Conservation (phyloP, 1,140 invertebrate genomes). For the Ganaspis sp. region DNA sequence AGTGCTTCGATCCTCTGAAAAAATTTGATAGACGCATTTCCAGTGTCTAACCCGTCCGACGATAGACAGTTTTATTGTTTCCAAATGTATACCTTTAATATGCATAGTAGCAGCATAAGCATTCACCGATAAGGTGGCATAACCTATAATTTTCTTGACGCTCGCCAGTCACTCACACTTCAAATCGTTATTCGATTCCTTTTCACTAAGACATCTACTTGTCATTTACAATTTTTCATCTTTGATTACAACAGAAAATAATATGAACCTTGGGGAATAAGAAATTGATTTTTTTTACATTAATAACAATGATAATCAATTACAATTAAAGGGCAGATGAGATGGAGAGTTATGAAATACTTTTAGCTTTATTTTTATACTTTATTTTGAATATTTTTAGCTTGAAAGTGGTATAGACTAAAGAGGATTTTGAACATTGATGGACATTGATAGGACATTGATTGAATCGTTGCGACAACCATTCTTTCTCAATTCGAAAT, state of each 20-base stretch:
- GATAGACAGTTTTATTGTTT: conserved; percentile 27
- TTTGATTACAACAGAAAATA: neutral
- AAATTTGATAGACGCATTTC: conserved; percentile 11
- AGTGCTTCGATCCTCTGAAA: neutral
- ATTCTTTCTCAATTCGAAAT: too few species aligned
- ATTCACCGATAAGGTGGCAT: neutral
- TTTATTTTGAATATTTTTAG: too few species aligned
- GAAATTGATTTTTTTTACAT: too few species aligned
- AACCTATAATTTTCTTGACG: conserved; percentile 20
- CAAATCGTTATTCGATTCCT: neutral
- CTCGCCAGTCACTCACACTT: neutral
- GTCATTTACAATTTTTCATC: conserved; percentile 16
- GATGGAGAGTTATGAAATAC: too few species aligned
- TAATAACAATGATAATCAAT: too few species aligned
- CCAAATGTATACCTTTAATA: conserved; percentile 4
- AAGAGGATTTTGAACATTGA: too few species aligned
- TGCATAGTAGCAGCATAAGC: neutral
- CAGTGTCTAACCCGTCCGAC: neutral
- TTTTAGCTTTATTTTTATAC: too few species aligned
- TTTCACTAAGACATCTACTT: neutral
- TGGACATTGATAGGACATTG: too few species aligned
- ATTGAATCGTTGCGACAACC: too few species aligned
- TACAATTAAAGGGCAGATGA: too few species aligned
- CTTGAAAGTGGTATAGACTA: too few species aligned
- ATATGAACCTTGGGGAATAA: neutral